Base-by-base conservation (phyloP, 1,140 invertebrate genomes). In the Neotoxoptera formosana region DNA sequence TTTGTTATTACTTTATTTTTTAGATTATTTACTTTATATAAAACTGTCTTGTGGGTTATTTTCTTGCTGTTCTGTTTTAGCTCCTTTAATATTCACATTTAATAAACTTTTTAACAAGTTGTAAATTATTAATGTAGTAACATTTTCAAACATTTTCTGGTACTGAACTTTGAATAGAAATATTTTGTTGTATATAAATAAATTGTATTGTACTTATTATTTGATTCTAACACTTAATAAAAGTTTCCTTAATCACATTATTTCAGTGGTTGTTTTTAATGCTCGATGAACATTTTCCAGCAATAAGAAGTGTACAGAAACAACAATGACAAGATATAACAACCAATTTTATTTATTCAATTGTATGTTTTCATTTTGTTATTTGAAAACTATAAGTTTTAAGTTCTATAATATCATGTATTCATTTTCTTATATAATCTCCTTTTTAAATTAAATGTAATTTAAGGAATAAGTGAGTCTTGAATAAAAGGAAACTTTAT, bases 191-290 rank as follows among this genome's bases (percentile, higher is more conserved):
- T n/a, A n/a, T n/a, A 67, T 76, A 17, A n/a, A n/a, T n/a, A 76
- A 67, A n/a, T 20, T n/a, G 14, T 34, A 76, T 76, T 76, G 60
- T n/a, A 30, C 14, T 76, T n/a, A 76, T 76, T 14, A 86, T 86
- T 41, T 47, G n/a, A 45, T 86, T 14, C 20, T 14, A 86, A 47
- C 11, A 34, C 7, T 51, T 88, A 2, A 17, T 88, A 88, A 7
- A 60, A 23, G 9, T 56, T 56, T 93, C 51, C 53, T 86, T 87
- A 86, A 56, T 41, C 11, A 86, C 45, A 45, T n/a, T 53, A 87
- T 48, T 84, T 60, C 76, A 91, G 90, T 91, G 90, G 90, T 91
- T 11, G 90, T 91, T 9, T 91, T 91, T 51, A 91, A n/a, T 9
- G 90, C 90, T 48, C 67, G 90, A 48, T 91, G 67, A 91, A 81